Base-by-base conservation (phyloP, 2,797 vertebrate species). In the Rhinophrynus dorsalis region DNA sequence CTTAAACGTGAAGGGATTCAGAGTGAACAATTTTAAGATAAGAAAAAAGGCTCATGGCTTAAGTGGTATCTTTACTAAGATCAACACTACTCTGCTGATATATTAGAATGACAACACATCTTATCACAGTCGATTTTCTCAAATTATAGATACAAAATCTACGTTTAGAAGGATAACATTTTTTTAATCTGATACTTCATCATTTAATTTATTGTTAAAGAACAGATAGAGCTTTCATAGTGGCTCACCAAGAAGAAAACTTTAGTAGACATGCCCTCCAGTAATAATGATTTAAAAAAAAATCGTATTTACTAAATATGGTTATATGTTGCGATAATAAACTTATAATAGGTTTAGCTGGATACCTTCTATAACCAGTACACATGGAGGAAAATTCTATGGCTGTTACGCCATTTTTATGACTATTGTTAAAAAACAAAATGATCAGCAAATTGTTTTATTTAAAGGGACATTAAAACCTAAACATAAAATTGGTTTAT, bases 91-190 rank as follows among this genome's bases (percentile, higher is more conserved):
- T 18, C 26, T 6, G 26, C 52, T 57, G 60, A 65, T 72, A 48
- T 65, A 56, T 65, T 18, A 30, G 23, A 24, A 59, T 58, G 69
- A 71, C 68, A 71, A 64, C 54, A 58, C 51, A 33, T 72, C 61
- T 72, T 72, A 72, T 65, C 69, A 65, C 32, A 2, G 7, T 44
- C 47, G 33, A 71, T 65, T 72, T 64, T 56, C 42, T 58, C 10
- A 57, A 58, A 65, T 72, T 51, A 58, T 15, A 72, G 54, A 65
- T 58, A 72, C 42, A 65, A 70, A 72, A 72, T 58, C 57, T 58
- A 51, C 52, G 60, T 72, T 72, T 65, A 29, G 24, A 52, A 45
- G 52, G 69, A 72, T 72, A 65, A 72, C 12, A 40, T 33, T 54
- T 30, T 11, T 58, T 65, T 72, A 40, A 72, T 72, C 69, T 32